These are phyloP conservation scores for Gallinago solitaria DNA, from an alignment of 2,797 vertebrate genomes.

Conservation along the genomic window DNA sequence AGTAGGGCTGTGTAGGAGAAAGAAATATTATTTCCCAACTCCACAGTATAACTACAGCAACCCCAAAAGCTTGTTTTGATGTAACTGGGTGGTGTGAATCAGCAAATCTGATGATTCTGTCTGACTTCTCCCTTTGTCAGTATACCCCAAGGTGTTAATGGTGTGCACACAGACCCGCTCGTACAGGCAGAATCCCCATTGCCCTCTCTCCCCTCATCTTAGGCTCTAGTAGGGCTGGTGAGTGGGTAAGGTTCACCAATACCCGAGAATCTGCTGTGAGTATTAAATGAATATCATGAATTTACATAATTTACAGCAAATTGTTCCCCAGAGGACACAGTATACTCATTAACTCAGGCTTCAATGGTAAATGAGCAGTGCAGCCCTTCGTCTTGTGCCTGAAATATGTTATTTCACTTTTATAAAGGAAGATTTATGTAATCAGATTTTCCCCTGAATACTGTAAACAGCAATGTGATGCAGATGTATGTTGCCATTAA, in stretches of 20 bases:
- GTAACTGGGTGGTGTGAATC: background rate
- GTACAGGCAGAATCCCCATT: background rate
- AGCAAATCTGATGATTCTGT: background rate
- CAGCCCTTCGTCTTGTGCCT: background rate
- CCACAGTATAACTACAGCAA: background rate
- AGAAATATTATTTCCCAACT: background rate
- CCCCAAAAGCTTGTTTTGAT: background rate
- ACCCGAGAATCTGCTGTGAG: background rate
- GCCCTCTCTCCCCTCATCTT: background rate
- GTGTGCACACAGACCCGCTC: background rate
- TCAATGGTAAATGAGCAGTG: background rate
- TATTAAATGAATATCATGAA: background rate
- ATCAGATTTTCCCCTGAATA: background rate
- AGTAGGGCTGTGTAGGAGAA: background rate
- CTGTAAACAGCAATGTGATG: background rate
- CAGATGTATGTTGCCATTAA: background rate
- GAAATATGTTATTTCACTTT: background rate
- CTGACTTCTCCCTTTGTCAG: background rate
- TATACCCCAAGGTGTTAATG: background rate
- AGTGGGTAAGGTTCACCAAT: background rate
- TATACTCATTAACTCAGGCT: background rate
- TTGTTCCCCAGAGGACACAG: background rate
- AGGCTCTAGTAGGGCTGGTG: background rate
- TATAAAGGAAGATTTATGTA: background rate
- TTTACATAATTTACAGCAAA: slow-evolving; percentile 1